Evolutionary conservation across 1,140 invertebrate genomes (phyloP), one percentile per base, ranked within the genome.

Genomic region (Oreohelix idahoensis): DNA sequence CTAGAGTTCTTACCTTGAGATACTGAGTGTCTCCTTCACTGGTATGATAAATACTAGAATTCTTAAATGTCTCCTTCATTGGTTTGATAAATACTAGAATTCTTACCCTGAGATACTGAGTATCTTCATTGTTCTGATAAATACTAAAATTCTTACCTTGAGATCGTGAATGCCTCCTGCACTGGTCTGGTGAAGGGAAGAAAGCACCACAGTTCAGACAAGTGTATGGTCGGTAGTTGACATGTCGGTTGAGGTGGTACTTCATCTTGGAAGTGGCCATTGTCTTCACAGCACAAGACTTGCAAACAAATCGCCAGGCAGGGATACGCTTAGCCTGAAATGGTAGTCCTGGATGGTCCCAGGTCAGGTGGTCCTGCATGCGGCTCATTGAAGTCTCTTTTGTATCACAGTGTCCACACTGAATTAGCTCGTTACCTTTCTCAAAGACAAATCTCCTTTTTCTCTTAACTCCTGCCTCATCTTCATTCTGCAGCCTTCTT

Each of bases 141-240:
- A n/a, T n/a, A n/a, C n/a, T n/a, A n/a, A n/a, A n/a, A 42, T 11
- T 45, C 76, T 66, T 79, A 85, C 86, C 70, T 84, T 84, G 66
- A 73, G 79, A 53, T 36, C 84, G 71, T 32, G 83, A 78, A 69
- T 87, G 86, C n/a, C 84, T 81, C 13, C 86, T 69, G 53, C 84
- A 83, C 77, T 87, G 84, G 79, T 87, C 86, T n/a, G 86, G 83
- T 26, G 86, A 87, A 17, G 84, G 81, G 58, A 83, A 87, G 53
- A 81, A 82, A 11, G 83, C 53, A 0, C 84, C 77, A 75, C 86
- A 87, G 42, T 84, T 82, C 20, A 53, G 76, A 71, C 86, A 87
- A 35, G 84, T 85, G 80, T 87, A 87, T 26, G 86, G 86, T 1
- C 84, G 71, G 75, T 87, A 87, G 66, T 83, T 83, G 66, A 87